These are phyloP conservation scores for Willowsia nigromaculata DNA, from an alignment of 2,888 invertebrate species.

Conservation along the genomic window DNA sequence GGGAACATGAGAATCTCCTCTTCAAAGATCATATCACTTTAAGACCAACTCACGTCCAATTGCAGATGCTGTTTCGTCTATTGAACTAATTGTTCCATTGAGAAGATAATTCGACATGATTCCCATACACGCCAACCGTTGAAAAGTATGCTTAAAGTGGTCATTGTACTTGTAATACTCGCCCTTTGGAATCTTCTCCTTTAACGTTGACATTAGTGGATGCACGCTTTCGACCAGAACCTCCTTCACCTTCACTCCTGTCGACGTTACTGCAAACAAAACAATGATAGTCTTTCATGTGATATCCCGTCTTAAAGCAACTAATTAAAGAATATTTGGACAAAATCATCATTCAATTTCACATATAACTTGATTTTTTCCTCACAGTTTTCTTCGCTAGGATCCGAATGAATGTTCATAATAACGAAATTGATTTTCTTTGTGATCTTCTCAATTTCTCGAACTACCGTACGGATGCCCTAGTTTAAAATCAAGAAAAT, in stretches of 20 bases:
- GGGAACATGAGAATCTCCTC: no score
- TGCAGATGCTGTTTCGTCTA: constrained; percentile 88
- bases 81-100: constrained; percentile 86
- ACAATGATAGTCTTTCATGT: background rate
- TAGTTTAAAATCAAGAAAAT: constrained; percentile 42
- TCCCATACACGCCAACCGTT: constrained; percentile 88
- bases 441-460: constrained; percentile 88
- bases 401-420: constrained; percentile 89
- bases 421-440: constrained; percentile 89
- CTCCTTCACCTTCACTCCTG: background rate
- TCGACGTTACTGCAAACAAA: constrained; percentile 21
- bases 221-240: background rate
- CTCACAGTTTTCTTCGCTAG: constrained; percentile 45
- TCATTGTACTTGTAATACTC: constrained; percentile 94
- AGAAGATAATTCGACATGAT: constrained; percentile 90
- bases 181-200: constrained; percentile 85
- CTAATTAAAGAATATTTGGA: no score
- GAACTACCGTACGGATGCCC: constrained; percentile 86
- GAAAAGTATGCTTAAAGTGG: constrained; percentile 91
- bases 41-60: constrained; percentile 85
- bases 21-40: background rate
- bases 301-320: no score
- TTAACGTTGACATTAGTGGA: constrained; percentile 81
- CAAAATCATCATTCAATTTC: no score
- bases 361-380: no score